phyloP scores from a whole-genome alignment of 2,888 invertebrate species.

The Chrysopilus asiliformis region DNA sequence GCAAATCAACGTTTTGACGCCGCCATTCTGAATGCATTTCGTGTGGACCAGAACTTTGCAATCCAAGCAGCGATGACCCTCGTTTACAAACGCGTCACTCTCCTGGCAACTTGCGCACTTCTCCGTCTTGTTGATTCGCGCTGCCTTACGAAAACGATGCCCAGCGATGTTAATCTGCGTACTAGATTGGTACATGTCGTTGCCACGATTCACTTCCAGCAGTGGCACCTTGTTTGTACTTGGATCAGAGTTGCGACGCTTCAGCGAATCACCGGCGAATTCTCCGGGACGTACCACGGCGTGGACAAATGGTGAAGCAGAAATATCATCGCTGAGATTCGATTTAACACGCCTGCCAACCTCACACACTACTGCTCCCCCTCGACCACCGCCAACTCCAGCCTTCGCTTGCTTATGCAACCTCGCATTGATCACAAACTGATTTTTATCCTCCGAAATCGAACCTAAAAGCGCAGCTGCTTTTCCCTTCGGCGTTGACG shows the following conservation, averaged over 20 bases:
- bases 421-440: constrained; percentile 10
- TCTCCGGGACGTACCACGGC: constrained; percentile 10
- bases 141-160: constrained; percentile 63
- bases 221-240: constrained; percentile 40
- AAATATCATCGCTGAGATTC: constrained; percentile 19
- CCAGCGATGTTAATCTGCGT: constrained; percentile 53
- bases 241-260: constrained; percentile 62
- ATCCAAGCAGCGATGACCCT: constrained; percentile 65
- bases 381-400: constrained; percentile 2
- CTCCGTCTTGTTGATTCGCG: constrained; percentile 66
- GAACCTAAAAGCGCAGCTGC: constrained; percentile 22
- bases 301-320: constrained; percentile 13
- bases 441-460: constrained; percentile 19
- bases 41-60: constrained; percentile 80
- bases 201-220: constrained; percentile 35
- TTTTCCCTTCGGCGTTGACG: constrained; percentile 17
- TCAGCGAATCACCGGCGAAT: constrained; percentile 28
- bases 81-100: constrained; percentile 68
- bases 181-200: constrained; percentile 26
- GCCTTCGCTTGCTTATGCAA: constrained; percentile 15
- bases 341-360: constrained; percentile 20
- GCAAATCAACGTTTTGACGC: constrained; percentile 61
- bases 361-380: too few relatives aligned
- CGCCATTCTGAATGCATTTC: constrained; percentile 76
- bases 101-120: constrained; percentile 69